Percentiles rank a stretch among this genome's conserved stretches.
Conservation (phyloP, 2,888 invertebrate genomes). For the Pseudococcus longispinus region DNA sequence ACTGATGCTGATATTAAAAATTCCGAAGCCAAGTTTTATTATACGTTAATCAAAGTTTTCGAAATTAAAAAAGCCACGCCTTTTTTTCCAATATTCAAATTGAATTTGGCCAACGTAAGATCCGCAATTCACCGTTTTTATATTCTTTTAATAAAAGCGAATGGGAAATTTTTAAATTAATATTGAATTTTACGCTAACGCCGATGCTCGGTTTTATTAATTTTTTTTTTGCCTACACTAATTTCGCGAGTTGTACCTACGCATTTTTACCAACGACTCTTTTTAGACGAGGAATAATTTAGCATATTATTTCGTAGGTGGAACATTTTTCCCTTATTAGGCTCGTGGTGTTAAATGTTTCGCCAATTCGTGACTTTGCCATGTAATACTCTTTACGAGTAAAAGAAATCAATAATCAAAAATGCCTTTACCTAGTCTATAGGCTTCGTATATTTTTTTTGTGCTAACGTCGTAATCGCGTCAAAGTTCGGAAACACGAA, state of each 20-base stretch:
- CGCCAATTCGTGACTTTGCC: neutral
- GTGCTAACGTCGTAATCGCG: neutral
- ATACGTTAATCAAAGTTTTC: conserved; percentile 45
- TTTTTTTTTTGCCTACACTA: conserved; percentile 18
- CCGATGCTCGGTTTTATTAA: conserved; percentile 19
- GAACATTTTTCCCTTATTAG: neutral
- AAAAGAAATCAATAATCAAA: conserved; percentile 2
- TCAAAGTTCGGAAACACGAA: neutral
- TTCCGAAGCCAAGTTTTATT: conserved; percentile 41
- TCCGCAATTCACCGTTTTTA: conserved; percentile 12
- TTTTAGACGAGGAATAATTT: neutral
- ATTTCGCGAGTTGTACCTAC: neutral
- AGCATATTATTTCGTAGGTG: neutral
- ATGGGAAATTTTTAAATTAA: conserved; percentile 38
- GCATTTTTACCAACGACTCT: neutral
- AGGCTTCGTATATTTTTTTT: neutral
- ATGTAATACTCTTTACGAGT: neutral
- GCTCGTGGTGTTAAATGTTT: neutral
- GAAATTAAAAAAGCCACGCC: conserved; percentile 45
- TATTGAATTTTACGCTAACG: conserved; percentile 28
- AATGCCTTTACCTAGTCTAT: neutral
- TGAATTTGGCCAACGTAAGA: conserved; percentile 35
- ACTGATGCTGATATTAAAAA: conserved; percentile 45
- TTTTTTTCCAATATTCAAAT: conserved; percentile 41
- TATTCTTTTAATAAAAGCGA: conserved; percentile 33